Conservation (phyloP, 2,797 vertebrate species). For the Clarias pachynema region DNA sequence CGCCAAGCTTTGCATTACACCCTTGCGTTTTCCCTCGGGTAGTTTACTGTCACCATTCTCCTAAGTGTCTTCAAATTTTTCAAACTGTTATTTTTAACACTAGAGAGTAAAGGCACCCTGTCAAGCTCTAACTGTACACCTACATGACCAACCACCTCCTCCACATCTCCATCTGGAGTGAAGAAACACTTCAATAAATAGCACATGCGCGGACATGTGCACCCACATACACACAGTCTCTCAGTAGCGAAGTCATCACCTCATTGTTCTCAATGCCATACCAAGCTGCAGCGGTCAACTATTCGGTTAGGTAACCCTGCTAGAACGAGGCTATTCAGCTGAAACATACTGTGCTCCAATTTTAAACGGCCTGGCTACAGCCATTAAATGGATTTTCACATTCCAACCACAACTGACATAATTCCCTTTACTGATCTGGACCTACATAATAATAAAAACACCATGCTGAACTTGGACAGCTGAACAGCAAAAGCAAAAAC, state of each 20-base stretch:
- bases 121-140: constrained; percentile 1
- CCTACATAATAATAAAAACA: neutral
- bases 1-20: neutral
- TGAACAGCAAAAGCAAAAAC: neutral
- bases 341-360: neutral
- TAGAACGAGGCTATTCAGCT: neutral
- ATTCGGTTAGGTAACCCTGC: neutral
- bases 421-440: neutral
- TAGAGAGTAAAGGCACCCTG: neutral
- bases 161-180: constrained; percentile 7
- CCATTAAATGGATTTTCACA: neutral
- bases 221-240: neutral
- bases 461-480: neutral
- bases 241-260: neutral
- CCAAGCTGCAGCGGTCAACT: neutral
- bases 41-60: neutral
- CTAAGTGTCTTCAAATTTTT: constrained; percentile 5
- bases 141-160: neutral
- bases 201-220: neutral
- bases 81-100: constrained; percentile 3
- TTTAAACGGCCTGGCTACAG: neutral
- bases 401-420: too few species aligned
- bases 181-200: neutral
- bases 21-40: neutral
- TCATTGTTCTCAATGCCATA: neutral